phyloP scores from a whole-genome alignment of 2,113 vertebrate genomes.

The Calidris pygmaea region DNA sequence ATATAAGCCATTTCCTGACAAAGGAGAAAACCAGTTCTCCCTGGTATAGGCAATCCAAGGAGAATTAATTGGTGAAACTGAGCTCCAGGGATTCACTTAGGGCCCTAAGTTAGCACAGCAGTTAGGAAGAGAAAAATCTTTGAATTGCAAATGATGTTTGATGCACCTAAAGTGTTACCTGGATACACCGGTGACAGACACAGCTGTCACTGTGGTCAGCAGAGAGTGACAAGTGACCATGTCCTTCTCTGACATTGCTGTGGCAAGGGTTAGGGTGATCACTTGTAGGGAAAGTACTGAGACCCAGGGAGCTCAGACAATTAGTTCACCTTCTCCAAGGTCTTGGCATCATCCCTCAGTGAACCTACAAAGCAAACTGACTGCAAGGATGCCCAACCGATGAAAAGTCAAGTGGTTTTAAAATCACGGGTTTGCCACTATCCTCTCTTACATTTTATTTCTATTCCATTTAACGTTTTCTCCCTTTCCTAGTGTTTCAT shows the following conservation, averaged over 20 bases:
- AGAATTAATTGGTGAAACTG: background rate
- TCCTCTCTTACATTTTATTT: background rate
- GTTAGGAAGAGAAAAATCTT: background rate
- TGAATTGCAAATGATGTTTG: background rate
- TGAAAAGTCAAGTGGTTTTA: background rate
- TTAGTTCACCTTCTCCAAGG: background rate
- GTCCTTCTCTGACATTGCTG: background rate
- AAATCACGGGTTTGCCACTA: background rate
- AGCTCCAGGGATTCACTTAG: background rate
- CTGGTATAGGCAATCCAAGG: background rate
- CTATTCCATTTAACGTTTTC: background rate
- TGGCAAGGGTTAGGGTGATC: background rate
- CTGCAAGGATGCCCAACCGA: background rate
- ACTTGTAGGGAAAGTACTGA: background rate
- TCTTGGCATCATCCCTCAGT: background rate
- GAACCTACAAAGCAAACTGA: background rate
- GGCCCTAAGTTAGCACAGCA: background rate
- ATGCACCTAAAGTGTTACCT: background rate
- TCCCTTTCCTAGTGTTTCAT: background rate
- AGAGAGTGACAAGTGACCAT: accelerated
- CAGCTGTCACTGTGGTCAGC: background rate
- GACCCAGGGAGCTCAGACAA: background rate
- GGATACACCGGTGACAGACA: background rate
- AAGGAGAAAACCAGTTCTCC: background rate
- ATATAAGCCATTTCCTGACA: background rate